Evolutionary conservation across 2,888 invertebrate genomes (phyloP).

Genomic region (Drosophila kokeensis): DNA sequence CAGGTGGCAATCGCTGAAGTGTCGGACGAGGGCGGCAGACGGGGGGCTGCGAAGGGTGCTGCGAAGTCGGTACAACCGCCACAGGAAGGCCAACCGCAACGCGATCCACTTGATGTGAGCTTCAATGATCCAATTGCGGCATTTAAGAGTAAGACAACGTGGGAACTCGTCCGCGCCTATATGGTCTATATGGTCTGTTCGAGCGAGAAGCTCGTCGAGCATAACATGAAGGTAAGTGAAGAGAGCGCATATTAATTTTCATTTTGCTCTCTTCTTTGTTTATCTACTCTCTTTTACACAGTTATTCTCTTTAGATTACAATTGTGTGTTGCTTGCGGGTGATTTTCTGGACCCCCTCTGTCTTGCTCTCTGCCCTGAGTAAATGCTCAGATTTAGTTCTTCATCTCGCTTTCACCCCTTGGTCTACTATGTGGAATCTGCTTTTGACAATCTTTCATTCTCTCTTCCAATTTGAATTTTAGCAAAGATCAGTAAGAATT

Average conservation of each 20-base stretch:
- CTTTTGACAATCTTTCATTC: background rate
- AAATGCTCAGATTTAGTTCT: background rate
- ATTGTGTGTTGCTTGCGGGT: background rate
- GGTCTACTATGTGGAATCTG: background rate
- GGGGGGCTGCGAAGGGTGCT: background rate
- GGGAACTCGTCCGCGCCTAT: conserved; percentile 95
- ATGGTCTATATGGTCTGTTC: conserved; percentile 97
- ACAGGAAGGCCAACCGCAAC: conserved; percentile 72
- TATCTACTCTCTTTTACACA: background rate
- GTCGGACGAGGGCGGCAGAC: conserved; percentile 9
- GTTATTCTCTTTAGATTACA: background rate
- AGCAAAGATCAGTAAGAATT: background rate
- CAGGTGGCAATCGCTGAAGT: conserved; percentile 39
- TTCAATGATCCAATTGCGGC: conserved; percentile 96
- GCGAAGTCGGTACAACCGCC: conserved; percentile 40
- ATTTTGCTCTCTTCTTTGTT: background rate
- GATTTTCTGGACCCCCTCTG: background rate
- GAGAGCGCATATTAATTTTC: background rate
- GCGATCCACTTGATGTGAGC: conserved; percentile 92
- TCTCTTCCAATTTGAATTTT: background rate
- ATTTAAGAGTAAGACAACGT: conserved; percentile 97
- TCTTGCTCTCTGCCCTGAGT: background rate
- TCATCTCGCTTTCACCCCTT: background rate
- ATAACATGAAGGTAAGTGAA: conserved; percentile 94
- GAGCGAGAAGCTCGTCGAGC: conserved; percentile 93